These are phyloP conservation scores for Drosophila neocordata DNA, from an alignment of 1,140 invertebrate genomes.

Conservation along the genomic window DNA sequence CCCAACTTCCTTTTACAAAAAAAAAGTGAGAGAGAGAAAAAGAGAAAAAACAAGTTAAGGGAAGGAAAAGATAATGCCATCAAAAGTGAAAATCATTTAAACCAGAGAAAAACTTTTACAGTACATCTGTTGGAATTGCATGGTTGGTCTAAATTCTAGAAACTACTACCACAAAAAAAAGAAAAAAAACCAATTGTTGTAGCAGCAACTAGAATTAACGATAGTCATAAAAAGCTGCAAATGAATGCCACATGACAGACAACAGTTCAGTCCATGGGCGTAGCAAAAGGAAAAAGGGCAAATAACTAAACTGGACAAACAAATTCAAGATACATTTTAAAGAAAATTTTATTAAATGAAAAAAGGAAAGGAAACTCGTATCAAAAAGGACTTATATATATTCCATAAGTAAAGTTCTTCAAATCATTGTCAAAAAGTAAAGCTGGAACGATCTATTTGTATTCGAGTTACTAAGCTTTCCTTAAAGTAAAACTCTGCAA, in stretches of 20 bases:
- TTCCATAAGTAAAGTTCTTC: no score
- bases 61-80: background rate
- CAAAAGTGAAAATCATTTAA: background rate
- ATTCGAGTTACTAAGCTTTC: no score
- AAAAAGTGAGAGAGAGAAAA: background rate
- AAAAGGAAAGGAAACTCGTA: no score
- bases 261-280: background rate
- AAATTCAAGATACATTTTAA: no score
- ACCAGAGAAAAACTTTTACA: background rate
- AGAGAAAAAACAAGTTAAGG: background rate
- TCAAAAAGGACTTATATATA: no score
- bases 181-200: background rate
- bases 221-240: constrained; percentile 2
- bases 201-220: constrained; percentile 4
- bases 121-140: constrained; percentile 1
- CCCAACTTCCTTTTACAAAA: background rate
- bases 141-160: background rate
- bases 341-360: no score
- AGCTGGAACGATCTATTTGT: no score
- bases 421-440: no score
- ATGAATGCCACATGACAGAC: background rate
- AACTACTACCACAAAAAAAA: background rate
- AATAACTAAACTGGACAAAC: no score
- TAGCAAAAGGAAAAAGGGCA: background rate
- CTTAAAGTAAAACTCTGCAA: no score